phyloP scores from a whole-genome alignment of 2,113 vertebrate genomes.

The Cheilinus undulatus region DNA sequence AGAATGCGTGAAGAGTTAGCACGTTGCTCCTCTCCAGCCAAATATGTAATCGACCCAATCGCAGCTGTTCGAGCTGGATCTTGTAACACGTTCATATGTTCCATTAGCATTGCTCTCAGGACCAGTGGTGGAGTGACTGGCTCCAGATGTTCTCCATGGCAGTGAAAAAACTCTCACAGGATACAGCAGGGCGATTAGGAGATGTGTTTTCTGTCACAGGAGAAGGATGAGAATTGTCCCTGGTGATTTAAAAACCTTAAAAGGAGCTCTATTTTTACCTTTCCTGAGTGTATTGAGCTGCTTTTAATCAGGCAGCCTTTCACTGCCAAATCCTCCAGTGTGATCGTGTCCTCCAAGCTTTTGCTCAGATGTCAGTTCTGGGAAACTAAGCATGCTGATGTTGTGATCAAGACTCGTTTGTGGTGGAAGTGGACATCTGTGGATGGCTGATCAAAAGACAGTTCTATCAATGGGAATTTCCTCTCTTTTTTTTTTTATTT shows the following conservation, averaged over 20 bases:
- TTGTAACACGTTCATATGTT: slow-evolving; percentile 73
- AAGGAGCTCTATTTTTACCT: slow-evolving; percentile 48
- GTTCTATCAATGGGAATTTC: background rate
- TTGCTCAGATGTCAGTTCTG: slow-evolving; percentile 31
- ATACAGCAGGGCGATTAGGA: slow-evolving; percentile 51
- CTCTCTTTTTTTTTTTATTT: background rate
- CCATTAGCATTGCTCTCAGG: slow-evolving; percentile 65
- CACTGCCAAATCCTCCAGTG: slow-evolving; percentile 40
- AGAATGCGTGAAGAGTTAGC: slow-evolving; percentile 72
- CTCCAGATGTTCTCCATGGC: slow-evolving; percentile 74
- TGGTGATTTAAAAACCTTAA: slow-evolving; percentile 44
- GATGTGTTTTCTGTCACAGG: slow-evolving; percentile 64
- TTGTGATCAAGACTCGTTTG: slow-evolving; percentile 27
- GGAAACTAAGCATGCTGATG: slow-evolving; percentile 16
- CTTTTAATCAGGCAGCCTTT: slow-evolving; percentile 40
- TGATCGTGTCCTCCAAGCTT: slow-evolving; percentile 5
- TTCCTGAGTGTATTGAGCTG: slow-evolving; percentile 2
- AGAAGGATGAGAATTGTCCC: slow-evolving; percentile 50
- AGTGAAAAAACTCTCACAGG: slow-evolving; percentile 48
- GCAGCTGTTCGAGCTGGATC: slow-evolving; percentile 74
- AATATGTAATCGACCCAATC: slow-evolving; percentile 69
- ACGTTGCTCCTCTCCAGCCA: slow-evolving; percentile 64
- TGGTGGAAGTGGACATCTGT: slow-evolving; percentile 31
- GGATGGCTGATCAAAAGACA: slow-evolving; percentile 1
- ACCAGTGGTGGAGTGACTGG: slow-evolving; percentile 70